Evolutionary conservation across 1,140 invertebrate genomes (phyloP).

Genomic region (Bilobella aurantiaca): DNA sequence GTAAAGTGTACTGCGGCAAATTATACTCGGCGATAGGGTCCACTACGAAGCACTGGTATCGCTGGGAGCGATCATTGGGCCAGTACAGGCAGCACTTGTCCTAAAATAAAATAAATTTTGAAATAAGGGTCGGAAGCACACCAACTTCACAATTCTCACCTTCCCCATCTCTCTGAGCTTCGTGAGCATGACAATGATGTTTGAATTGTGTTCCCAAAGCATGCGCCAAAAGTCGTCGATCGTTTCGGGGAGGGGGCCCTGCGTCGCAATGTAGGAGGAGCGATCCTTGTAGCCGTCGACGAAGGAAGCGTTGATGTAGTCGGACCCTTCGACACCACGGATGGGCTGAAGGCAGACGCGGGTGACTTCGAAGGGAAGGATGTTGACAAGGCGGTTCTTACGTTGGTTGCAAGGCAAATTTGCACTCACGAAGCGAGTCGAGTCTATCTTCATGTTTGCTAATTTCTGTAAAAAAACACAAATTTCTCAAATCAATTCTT

Average conservation of each 20-base stretch:
- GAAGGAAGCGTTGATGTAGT: slow-evolving; percentile 98
- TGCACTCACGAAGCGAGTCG: slow-evolving; percentile 85
- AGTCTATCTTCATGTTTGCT: slow-evolving; percentile 87
- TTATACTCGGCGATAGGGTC: slow-evolving; percentile 99
- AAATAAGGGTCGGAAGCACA: not conserved
- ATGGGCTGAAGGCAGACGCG: slow-evolving; percentile 87
- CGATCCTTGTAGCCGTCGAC: slow-evolving; percentile 71
- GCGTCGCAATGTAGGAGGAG: slow-evolving; percentile 90
- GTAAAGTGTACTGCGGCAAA: slow-evolving; percentile 95
- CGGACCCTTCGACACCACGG: slow-evolving; percentile 83
- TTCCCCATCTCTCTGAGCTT: slow-evolving; percentile 94
- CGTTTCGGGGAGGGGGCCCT: slow-evolving; percentile 89
- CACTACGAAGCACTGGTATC: slow-evolving; percentile 94
- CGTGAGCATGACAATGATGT: slow-evolving; percentile 97
- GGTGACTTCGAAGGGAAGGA: slow-evolving; percentile 91
- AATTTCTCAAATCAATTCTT: slow-evolving; percentile 1
- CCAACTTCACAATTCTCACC: slow-evolving; percentile 47
- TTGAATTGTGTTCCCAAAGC: slow-evolving; percentile 99
- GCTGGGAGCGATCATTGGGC: slow-evolving; percentile 90
- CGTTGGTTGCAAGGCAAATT: slow-evolving; percentile 94
- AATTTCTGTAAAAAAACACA: slow-evolving; percentile 54
- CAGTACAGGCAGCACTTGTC: slow-evolving; percentile 99
- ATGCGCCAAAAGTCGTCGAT: slow-evolving; percentile 98
- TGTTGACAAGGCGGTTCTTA: slow-evolving; percentile 86
- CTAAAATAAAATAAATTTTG: slow-evolving; percentile 42